Percentiles rank a stretch among this genome's conserved stretches.
Conservation (phyloP, 2,797 vertebrate genomes). For the Melanotaenia pygmaea region DNA sequence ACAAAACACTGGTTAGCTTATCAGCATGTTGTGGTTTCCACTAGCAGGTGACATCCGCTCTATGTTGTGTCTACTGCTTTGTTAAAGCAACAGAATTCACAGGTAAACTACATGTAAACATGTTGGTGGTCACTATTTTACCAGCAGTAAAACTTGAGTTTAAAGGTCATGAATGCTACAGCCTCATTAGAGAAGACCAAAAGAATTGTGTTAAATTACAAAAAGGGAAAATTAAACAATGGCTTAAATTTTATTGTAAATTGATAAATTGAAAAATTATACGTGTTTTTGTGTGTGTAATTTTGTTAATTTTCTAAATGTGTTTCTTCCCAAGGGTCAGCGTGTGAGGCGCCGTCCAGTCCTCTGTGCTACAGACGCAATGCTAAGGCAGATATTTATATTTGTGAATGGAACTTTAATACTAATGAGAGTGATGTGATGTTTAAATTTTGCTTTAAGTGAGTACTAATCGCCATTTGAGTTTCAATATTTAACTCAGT, state of each 20-base stretch:
- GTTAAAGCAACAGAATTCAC: neutral
- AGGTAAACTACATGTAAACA: neutral
- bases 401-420: constrained; percentile 68
- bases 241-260: neutral
- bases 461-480: constrained; percentile 41
- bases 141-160: neutral
- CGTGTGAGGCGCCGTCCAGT: constrained; percentile 56
- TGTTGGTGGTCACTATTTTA: neutral
- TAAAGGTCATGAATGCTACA: neutral
- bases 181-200: neutral
- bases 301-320: neutral
- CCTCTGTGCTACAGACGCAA: constrained; percentile 68
- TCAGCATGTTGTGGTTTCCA: constrained; percentile 64
- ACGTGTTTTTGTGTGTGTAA: neutral
- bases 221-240: neutral
- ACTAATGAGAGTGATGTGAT: constrained; percentile 19
- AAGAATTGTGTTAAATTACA: neutral
- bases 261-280: neutral
- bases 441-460: constrained; percentile 57
- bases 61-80: neutral
- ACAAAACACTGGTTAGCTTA: constrained; percentile 61
- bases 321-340: constrained; percentile 49
- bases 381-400: neutral
- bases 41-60: constrained; percentile 5
- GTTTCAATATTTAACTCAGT: neutral